phyloP scores from a whole-genome alignment of 2,888 invertebrate genomes.

The Rhabditophanes sp. region DNA sequence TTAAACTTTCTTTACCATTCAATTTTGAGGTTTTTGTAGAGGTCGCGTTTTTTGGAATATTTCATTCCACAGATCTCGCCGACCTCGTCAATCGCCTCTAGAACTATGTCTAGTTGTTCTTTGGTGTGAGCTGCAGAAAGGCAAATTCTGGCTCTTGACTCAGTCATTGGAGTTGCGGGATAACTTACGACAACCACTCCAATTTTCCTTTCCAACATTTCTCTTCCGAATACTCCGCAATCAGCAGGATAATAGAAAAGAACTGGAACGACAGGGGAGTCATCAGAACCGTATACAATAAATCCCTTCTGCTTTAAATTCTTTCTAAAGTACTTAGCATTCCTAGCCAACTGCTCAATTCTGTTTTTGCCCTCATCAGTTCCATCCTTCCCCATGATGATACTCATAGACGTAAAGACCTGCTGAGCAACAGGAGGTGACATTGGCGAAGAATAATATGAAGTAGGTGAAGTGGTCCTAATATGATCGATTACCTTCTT shows the following conservation, averaged over 20 bases:
- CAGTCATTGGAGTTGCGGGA: slow-evolving; percentile 85
- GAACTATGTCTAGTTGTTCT: slow-evolving; percentile 62
- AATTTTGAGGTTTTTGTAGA: slow-evolving; percentile 29
- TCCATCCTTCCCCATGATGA: slow-evolving; percentile 69
- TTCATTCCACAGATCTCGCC: slow-evolving; percentile 29
- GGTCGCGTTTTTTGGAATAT: slow-evolving; percentile 26
- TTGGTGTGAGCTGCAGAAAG: slow-evolving; percentile 82
- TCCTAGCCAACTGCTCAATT: slow-evolving; percentile 46
- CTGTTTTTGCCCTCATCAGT: slow-evolving; percentile 51
- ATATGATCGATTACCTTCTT: slow-evolving; percentile 60
- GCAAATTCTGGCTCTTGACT: slow-evolving; percentile 66
- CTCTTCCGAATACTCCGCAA: slow-evolving; percentile 73
- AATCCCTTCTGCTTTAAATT: slow-evolving; percentile 69
- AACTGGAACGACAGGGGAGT: slow-evolving; percentile 91
- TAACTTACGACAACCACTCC: slow-evolving; percentile 93
- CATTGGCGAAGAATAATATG: slow-evolving; percentile 46
- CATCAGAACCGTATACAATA: slow-evolving; percentile 75
- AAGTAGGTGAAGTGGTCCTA: slow-evolving; percentile 58
- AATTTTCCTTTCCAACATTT: slow-evolving; percentile 58
- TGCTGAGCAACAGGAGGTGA: slow-evolving; percentile 77
- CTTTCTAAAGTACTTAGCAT: slow-evolving; percentile 48
- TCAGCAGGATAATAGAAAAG: slow-evolving; percentile 83
- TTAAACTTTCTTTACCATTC: slow-evolving; percentile 24
- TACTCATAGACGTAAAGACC: slow-evolving; percentile 69
- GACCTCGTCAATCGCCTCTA: slow-evolving; percentile 22